Evolutionary conservation across 2,113 vertebrate species (phyloP).

Genomic region (Thalassarche chlororhynchos): DNA sequence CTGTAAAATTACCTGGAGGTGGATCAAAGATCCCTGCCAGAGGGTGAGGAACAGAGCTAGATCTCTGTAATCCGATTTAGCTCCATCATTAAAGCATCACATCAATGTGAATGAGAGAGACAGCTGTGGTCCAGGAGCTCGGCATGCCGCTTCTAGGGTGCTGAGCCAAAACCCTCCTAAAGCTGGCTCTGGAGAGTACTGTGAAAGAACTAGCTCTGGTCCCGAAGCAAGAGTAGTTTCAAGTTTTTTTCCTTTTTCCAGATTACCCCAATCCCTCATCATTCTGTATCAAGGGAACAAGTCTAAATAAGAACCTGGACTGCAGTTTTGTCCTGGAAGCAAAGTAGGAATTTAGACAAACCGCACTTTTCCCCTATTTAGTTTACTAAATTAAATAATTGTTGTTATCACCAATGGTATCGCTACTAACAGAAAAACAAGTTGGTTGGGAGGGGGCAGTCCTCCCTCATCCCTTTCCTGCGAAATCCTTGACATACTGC

Average conservation of each 20-base stretch:
- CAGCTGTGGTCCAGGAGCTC: conserved; percentile 25
- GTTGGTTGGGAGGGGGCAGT: not conserved
- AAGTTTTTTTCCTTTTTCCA: not conserved
- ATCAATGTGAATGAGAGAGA: not conserved
- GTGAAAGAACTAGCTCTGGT: not conserved
- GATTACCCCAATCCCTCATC: not conserved
- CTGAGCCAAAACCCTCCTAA: not conserved
- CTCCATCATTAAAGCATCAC: conserved; percentile 6
- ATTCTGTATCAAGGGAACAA: not conserved
- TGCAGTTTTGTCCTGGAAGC: not conserved
- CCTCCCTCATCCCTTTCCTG: not conserved
- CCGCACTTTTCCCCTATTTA: not conserved
- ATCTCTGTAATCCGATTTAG: not conserved
- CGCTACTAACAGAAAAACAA: not conserved
- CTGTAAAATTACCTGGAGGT: not conserved
- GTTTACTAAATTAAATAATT: not conserved
- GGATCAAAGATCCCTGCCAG: conserved; percentile 3
- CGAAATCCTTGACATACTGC: not conserved
- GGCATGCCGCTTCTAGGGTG: not conserved
- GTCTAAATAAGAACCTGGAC: not conserved
- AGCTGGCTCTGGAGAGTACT: not conserved
- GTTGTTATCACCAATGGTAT: not conserved
- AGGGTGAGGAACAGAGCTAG: not conserved
- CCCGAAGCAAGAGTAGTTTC: not conserved
- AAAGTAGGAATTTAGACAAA: not conserved